phyloP scores from a whole-genome alignment of 2,113 vertebrate species.

The Athene noctua region DNA sequence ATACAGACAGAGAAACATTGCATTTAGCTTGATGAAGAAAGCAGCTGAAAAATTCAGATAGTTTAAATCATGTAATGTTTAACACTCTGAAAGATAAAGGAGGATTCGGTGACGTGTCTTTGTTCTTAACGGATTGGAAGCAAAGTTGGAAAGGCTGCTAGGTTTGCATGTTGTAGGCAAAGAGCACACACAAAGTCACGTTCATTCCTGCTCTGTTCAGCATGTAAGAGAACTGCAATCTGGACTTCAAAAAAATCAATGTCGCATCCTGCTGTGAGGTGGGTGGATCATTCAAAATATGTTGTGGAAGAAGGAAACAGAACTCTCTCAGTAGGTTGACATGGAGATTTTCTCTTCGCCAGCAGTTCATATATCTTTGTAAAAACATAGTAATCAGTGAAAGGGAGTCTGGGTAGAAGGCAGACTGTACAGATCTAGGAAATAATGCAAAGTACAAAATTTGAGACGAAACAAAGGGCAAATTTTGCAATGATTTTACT shows the following conservation, averaged over 20 bases:
- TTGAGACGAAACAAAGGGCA: background rate
- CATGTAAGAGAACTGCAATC: background rate
- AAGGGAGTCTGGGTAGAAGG: background rate
- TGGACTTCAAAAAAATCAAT: background rate
- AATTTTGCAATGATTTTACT: background rate
- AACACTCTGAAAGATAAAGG: background rate
- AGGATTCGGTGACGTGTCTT: background rate
- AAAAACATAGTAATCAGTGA: background rate
- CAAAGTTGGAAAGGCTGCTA: background rate
- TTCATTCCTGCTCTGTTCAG: background rate
- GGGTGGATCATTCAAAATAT: background rate
- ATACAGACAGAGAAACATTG: background rate
- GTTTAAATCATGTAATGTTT: background rate
- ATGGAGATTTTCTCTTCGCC: background rate
- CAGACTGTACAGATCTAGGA: background rate
- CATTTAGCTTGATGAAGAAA: background rate
- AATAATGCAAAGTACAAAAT: background rate
- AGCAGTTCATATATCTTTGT: background rate
- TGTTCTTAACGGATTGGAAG: background rate
- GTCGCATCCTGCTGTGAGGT: background rate
- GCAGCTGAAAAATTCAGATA: background rate
- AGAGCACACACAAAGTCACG: background rate
- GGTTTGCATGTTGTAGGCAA: background rate
- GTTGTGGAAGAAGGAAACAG: background rate
- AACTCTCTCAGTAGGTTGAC: background rate